Percentiles rank a stretch among this genome's conserved stretches.
Evolutionary conservation across 2,113 vertebrate genomes (phyloP).

Genomic region (Tympanuchus pallidicinctus): DNA sequence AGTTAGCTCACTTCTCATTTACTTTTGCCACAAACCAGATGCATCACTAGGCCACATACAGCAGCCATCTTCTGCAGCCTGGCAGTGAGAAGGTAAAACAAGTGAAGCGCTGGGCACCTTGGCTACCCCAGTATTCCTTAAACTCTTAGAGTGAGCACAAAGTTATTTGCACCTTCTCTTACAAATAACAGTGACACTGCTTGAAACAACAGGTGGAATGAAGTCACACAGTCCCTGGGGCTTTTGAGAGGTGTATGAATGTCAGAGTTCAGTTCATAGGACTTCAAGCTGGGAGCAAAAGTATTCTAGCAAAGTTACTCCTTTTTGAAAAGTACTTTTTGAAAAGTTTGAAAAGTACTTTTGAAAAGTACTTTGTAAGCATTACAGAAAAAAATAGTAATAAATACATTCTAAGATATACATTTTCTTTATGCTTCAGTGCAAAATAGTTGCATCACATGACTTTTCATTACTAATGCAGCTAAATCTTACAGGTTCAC

Average conservation of each 20-base stretch:
- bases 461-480: not conserved
- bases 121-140: not conserved
- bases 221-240: not conserved
- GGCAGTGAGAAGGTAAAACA: fast-evolving
- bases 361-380: not conserved
- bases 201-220: not conserved
- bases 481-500: not conserved
- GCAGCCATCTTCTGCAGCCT: not conserved
- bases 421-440: not conserved
- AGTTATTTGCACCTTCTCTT: not conserved
- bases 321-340: not conserved
- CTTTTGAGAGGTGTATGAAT: fast-evolving
- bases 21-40: not conserved
- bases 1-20: not conserved
- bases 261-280: not conserved
- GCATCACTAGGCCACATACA: not conserved
- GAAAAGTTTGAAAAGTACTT: too few relatives aligned
- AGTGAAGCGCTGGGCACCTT: not conserved
- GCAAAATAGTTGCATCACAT: not conserved
- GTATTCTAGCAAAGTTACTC: not conserved
- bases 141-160: not conserved
- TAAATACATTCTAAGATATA: not conserved
- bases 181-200: not conserved
- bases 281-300: not conserved
- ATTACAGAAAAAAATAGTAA: not conserved